These are phyloP conservation scores for Epinephelus coioides DNA, from an alignment of 2,797 vertebrate species.

Conservation along the genomic window DNA sequence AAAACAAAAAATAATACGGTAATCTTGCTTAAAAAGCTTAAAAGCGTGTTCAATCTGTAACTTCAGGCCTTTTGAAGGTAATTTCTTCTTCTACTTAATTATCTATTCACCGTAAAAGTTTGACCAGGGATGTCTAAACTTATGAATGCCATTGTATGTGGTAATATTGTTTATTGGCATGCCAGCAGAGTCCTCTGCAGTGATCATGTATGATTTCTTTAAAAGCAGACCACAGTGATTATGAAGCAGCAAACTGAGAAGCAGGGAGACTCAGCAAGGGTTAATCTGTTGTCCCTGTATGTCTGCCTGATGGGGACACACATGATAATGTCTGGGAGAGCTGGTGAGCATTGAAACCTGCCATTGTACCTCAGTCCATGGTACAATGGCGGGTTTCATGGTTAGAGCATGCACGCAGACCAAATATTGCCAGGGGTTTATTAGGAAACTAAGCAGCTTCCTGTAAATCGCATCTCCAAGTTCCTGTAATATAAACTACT, in stretches of 20 bases:
- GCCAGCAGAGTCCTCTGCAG: not conserved
- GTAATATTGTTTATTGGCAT: not conserved
- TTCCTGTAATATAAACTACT: not conserved
- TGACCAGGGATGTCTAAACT: no score
- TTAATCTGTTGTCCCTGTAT: constrained; percentile 26
- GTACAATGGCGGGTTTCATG: constrained; percentile 6
- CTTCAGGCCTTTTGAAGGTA: no score
- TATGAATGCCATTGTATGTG: no score
- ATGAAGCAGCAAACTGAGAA: constrained; percentile 9
- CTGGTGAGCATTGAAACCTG: constrained; percentile 30
- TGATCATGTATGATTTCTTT: not conserved
- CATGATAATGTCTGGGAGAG: constrained; percentile 38
- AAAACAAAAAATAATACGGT: no score
- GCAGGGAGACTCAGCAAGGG: not conserved
- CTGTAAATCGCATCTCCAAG: constrained; percentile 1
- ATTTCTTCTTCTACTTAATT: no score
- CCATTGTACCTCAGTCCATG: constrained; percentile 55
- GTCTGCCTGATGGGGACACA: constrained; percentile 16
- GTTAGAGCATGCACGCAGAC: constrained; percentile 8
- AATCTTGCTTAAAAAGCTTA: no score
- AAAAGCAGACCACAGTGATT: constrained; percentile 1
- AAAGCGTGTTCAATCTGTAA: no score
- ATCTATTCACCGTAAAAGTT: no score
- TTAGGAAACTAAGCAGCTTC: constrained; percentile 14
- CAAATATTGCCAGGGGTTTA: constrained; percentile 2